Base-by-base conservation (phyloP, 2,113 vertebrate species). In the Platycercus adscitus region DNA sequence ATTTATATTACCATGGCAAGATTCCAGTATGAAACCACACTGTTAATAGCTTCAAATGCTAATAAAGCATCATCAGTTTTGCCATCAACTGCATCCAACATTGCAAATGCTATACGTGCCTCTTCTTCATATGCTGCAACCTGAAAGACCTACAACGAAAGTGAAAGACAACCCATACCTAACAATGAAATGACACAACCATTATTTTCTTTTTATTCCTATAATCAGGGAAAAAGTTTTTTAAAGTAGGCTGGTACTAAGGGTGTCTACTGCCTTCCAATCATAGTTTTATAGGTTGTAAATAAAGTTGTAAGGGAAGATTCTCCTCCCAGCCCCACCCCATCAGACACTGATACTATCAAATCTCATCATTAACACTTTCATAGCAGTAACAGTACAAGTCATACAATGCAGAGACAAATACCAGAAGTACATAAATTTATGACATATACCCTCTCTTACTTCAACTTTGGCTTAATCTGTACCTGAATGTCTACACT, bases 401-500 rank as follows among this genome's bases (percentile, higher is more conserved):
- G 37, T 11, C 53, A 7, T 23, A 66, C 44, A 77, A 77, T 1
- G 6, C 18, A 65, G 12, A 88, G 15, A 79, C 71, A 93, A 91
- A 81, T 35, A 12, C 26, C 49, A 31, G 14, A 31, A 7, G 13
- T 65, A 11, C 3, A 0, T 17, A 60, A 2, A 0, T 41, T 87
- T 84, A 35, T 52, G 24, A 86, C 35, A 69, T 0, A 46, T 18
- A 83, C 11, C 1, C 6, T 56, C 53, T 73, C 25, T 60, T 49
- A 80, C 31, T 50, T 80, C 37, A 80, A 3, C 31, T 20, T 50
- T 66, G 33, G 31, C 23, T 80, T 84, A 65, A 63, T 13, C 17
- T 35, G 93, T 97, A 99, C 99, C 99, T 99, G 98, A 96, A 99
- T 98, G 82, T 99, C 98, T 95, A 98, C 98, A 88, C 98, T 99